Evolutionary conservation across 2,113 vertebrate genomes (phyloP).

Genomic region (Cinclus cinclus): DNA sequence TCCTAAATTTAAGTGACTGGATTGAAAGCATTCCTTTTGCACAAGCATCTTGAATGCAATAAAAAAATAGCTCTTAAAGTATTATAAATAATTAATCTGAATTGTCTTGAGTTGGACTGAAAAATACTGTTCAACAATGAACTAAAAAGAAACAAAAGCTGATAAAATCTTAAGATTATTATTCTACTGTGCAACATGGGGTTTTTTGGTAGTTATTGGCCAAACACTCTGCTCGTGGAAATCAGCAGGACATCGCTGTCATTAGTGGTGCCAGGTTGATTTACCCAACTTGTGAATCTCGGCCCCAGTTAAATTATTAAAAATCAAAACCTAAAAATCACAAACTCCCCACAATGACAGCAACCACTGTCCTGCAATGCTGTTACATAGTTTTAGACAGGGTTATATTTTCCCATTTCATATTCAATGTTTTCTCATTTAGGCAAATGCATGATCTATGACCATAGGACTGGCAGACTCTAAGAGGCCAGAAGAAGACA

Average conservation of each 20-base stretch:
- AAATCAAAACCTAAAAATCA: not conserved
- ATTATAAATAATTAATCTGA: not conserved
- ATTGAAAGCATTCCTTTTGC: not conserved
- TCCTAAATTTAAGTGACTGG: not conserved
- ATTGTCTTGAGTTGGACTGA: not conserved
- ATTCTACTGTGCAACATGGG: not conserved
- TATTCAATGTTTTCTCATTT: not conserved
- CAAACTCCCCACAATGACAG: not conserved
- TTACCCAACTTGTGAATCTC: not conserved
- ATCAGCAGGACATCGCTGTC: not conserved
- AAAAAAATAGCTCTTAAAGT: not conserved
- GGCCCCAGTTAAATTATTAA: not conserved
- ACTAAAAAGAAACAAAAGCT: not conserved
- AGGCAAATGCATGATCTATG: rapidly evolving
- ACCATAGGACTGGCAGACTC: not conserved
- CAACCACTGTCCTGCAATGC: not conserved
- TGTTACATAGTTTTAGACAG: not conserved
- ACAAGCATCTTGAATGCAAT: not conserved
- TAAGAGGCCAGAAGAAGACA: not conserved
- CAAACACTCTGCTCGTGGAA: not conserved
- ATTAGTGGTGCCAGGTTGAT: not conserved
- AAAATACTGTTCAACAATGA: not conserved
- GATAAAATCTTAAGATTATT: conserved; percentile 6
- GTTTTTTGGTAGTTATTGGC: not conserved
- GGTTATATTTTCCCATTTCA: not conserved